phyloP scores from a whole-genome alignment of 2,113 vertebrate genomes.

The rat (Rattus norvegicus) region DNA sequence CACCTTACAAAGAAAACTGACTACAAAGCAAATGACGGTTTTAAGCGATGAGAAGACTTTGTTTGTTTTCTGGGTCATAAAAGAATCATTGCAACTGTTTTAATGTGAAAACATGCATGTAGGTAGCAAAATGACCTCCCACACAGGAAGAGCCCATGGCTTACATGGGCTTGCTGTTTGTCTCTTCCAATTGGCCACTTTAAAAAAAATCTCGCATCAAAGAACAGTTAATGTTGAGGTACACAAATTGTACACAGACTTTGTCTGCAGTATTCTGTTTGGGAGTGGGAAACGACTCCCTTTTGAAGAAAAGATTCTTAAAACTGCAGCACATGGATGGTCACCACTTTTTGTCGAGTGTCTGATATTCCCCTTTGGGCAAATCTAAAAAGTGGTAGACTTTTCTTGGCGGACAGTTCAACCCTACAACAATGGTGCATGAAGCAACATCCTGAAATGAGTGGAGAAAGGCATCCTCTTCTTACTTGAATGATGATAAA shows the following conservation, averaged over 20 bases:
- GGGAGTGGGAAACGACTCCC: neutral
- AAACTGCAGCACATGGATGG: neutral
- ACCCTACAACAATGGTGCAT: neutral
- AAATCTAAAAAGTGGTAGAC: conserved; percentile 17
- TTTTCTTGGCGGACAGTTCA: conserved; percentile 3
- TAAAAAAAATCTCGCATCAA: neutral
- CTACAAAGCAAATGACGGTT: conserved; percentile 23
- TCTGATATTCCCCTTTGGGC: neutral
- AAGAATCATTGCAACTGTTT: conserved; percentile 14
- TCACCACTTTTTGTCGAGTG: neutral
- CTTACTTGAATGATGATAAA: conserved; percentile 57
- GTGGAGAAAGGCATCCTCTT: conserved; percentile 33
- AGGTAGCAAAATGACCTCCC: neutral
- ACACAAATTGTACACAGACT: neutral
- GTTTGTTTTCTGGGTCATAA: conserved; percentile 9
- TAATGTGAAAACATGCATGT: neutral
- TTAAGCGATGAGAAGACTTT: neutral
- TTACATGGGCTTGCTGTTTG: neutral
- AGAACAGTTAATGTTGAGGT: neutral
- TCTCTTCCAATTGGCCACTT: neutral
- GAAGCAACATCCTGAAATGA: conserved; percentile 62
- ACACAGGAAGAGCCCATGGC: neutral
- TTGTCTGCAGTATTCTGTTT: neutral
- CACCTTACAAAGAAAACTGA: conserved; percentile 47
- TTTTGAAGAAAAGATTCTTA: neutral